Conservation (phyloP, 2,113 vertebrate genomes). For the Aleadryas rufinucha region DNA sequence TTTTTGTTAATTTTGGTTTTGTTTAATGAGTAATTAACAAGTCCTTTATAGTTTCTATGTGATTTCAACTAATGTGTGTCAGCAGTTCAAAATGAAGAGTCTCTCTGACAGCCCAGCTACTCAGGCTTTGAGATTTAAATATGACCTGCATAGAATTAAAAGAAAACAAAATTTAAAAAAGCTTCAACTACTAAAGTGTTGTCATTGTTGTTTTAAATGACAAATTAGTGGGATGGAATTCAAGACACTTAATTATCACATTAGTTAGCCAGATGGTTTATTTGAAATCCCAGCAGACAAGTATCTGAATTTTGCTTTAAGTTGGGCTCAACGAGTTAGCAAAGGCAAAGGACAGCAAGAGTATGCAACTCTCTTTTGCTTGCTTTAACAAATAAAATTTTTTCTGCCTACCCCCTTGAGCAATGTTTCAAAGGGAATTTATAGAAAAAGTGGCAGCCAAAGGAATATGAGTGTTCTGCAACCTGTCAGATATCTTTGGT, state of each 20-base stretch:
- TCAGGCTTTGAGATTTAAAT: not conserved
- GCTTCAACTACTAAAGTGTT: not conserved
- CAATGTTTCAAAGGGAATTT: not conserved
- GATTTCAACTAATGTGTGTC: not conserved
- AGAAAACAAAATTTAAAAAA: not conserved
- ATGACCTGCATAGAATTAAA: not conserved
- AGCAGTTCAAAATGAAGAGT: not conserved
- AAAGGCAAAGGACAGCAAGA: not conserved
- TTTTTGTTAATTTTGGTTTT: not conserved
- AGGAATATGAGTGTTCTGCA: not conserved
- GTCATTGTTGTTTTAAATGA: conserved; percentile 37
- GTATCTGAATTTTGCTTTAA: conserved; percentile 6
- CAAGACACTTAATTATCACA: conserved; percentile 39
- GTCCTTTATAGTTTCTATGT: not conserved
- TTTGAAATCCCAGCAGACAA: conserved; percentile 28
- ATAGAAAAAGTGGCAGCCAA: not conserved
- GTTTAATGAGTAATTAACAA: not conserved
- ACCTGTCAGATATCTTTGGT: not conserved
- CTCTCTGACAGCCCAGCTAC: not conserved
- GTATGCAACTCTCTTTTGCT: not conserved
- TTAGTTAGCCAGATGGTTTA: conserved; percentile 31
- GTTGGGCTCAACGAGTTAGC: not conserved
- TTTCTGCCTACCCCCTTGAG: not conserved
- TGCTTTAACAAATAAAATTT: not conserved
- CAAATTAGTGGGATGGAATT: conserved; percentile 27